Conservation (phyloP, 2,888 invertebrate genomes). For the Lamellibrachia columna region DNA sequence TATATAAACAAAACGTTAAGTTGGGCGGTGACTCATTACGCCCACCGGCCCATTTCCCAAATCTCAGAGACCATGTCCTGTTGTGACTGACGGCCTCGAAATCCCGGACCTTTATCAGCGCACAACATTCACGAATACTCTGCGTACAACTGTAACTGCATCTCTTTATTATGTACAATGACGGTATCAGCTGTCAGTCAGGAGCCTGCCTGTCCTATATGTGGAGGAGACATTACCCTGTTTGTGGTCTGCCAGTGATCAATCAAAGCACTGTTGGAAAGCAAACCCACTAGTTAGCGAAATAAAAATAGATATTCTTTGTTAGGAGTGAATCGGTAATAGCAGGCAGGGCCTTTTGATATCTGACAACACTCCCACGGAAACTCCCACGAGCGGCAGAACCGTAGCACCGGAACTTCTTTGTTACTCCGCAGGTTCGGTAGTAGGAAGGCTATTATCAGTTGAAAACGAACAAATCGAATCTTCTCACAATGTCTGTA, state of each 20-base stretch:
- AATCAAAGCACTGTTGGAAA: neutral
- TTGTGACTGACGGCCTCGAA: neutral
- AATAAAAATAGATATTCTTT: neutral
- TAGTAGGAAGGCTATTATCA: neutral
- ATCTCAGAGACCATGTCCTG: neutral
- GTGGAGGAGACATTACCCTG: neutral
- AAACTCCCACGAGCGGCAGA: neutral
- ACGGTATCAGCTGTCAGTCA: neutral
- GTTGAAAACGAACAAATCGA: neutral
- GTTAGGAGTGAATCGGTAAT: neutral
- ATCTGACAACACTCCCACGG: neutral
- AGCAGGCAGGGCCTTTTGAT: neutral
- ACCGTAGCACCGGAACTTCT: neutral
- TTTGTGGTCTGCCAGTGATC: neutral
- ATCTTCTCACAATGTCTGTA: neutral
- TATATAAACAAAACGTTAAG: neutral
- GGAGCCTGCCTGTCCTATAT: neutral
- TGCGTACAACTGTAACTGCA: neutral
- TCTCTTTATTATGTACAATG: neutral
- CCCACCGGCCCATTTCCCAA: neutral
- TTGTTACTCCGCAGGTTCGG: neutral
- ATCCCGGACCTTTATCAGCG: neutral
- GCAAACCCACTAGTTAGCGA: neutral
- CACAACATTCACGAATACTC: neutral
- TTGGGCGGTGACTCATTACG: neutral